These are phyloP conservation scores for Verasper variegatus DNA, from an alignment of 2,113 vertebrate genomes.

Conservation along the genomic window DNA sequence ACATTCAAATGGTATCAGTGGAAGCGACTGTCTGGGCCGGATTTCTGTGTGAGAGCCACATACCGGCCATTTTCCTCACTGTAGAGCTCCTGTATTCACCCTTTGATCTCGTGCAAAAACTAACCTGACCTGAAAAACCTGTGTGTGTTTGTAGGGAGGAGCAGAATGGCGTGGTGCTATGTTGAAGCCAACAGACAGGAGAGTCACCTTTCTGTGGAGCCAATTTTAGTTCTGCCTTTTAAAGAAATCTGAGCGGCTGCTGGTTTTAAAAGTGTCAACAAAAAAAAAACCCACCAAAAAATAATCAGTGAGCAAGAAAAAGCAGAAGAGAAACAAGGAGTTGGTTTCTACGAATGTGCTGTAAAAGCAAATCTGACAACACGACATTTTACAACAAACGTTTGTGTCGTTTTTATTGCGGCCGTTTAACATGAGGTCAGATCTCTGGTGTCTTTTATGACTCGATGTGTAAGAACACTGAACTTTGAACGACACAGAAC, in stretches of 20 bases:
- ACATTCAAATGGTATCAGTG: constrained; percentile 13
- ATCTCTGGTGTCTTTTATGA: background rate
- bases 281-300: background rate
- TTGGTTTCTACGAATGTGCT: background rate
- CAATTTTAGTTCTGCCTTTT: background rate
- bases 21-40: background rate
- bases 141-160: constrained; percentile 53
- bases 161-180: background rate
- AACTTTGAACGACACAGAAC: constrained; percentile 2
- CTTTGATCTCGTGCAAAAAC: constrained; percentile 62
- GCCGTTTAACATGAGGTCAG: background rate
- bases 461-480: background rate
- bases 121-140: constrained; percentile 74
- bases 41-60: background rate
- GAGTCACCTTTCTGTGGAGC: background rate
- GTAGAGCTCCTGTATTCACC: constrained; percentile 27
- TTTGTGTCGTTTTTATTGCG: background rate
- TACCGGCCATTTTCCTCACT: background rate
- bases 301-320: constrained; percentile 2
- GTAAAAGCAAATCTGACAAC: constrained; percentile 53
- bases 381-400: background rate
- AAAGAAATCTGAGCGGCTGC: background rate
- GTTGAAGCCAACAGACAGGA: background rate
- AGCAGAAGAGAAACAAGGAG: constrained; percentile 54
- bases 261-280: constrained; percentile 33